phyloP scores from a whole-genome alignment of 2,888 invertebrate species.

The Patella depressa region DNA sequence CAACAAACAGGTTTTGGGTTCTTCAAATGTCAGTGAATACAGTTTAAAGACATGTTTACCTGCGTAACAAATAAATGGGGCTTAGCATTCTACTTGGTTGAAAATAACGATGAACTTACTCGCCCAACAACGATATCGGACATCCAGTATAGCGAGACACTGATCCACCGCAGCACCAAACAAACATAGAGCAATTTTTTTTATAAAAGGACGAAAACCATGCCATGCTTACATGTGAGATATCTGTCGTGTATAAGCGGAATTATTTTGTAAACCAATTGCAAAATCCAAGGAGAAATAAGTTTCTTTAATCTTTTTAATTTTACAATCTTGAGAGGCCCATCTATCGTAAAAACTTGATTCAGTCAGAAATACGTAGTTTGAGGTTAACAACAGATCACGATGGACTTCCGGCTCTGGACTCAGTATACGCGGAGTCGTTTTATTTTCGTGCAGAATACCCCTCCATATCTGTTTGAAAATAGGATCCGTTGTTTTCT shows the following conservation, averaged over 20 bases:
- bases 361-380: neutral
- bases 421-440: neutral
- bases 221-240: neutral
- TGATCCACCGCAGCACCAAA: too few species aligned
- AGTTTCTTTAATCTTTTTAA: neutral
- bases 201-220: neutral
- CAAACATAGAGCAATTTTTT: neutral
- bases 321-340: neutral
- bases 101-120: too few species aligned
- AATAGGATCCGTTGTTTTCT: neutral
- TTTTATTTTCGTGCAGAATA: neutral
- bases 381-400: neutral
- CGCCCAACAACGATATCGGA: too few species aligned
- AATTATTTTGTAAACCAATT: conserved; percentile 2
- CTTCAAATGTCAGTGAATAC: too few species aligned
- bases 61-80: too few species aligned
- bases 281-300: conserved; percentile 6
- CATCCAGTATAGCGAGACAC: too few species aligned
- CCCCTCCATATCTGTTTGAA: neutral
- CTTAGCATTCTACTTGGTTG: too few species aligned
- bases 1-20: too few species aligned
- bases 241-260: neutral
- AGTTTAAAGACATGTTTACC: too few species aligned
- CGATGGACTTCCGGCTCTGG: neutral
- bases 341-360: neutral